These are phyloP conservation scores for Chamaea fasciata DNA, from an alignment of 2,113 vertebrate species.

Conservation along the genomic window DNA sequence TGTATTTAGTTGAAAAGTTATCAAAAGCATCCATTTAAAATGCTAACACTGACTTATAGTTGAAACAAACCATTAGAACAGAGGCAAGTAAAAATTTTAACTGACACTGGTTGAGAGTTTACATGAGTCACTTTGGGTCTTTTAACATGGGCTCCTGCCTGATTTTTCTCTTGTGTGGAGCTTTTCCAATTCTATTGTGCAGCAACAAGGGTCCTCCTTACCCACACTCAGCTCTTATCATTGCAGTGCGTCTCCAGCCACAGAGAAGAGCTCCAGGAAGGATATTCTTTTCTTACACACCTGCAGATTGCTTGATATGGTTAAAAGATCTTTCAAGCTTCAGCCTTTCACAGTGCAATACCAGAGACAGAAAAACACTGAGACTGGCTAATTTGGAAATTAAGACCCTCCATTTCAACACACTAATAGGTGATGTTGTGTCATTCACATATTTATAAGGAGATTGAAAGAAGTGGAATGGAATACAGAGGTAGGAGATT, in stretches of 20 bases:
- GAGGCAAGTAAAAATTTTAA: not conserved
- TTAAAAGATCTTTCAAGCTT: not conserved
- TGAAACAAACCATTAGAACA: not conserved
- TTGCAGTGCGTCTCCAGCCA: rapidly evolving
- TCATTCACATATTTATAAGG: not conserved
- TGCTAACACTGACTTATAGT: not conserved
- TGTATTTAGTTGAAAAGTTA: not conserved
- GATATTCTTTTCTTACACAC: not conserved
- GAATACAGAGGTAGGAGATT: not conserved
- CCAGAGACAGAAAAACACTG: not conserved
- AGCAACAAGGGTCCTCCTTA: not conserved
- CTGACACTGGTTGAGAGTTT: not conserved
- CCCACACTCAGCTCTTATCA: too few relatives aligned
- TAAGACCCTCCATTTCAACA: not conserved
- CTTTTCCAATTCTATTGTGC: not conserved
- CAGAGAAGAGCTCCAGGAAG: not conserved
- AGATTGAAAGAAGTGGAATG: not conserved
- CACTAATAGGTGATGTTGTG: not conserved
- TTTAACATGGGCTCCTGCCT: not conserved
- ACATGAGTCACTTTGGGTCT: not conserved
- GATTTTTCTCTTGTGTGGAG: not conserved
- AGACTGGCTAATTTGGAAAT: not conserved
- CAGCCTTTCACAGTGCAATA: not conserved
- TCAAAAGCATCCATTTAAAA: not conserved
- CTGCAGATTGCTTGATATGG: not conserved